A percentile compares a stretch with the other conserved stretches of the same genome.
Conservation (phyloP, 2,888 invertebrate species). For the Bombyx huttoni region DNA sequence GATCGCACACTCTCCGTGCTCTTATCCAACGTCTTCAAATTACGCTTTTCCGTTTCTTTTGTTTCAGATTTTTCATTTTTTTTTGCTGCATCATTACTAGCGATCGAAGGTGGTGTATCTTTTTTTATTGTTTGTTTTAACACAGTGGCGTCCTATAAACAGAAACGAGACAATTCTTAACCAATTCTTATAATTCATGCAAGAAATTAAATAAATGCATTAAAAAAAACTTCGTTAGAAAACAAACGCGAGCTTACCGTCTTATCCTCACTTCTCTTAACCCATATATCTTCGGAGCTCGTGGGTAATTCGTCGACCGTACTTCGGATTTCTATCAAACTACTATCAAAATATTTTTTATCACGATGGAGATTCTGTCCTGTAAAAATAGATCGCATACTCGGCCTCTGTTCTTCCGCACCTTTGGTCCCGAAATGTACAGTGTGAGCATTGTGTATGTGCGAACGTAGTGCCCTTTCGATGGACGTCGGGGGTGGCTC, state of each 20-base stretch:
- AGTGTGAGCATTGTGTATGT: conserved; percentile 74
- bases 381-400: conserved; percentile 74
- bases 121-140: not conserved
- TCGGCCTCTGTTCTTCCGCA: conserved; percentile 69
- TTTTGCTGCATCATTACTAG: conserved; percentile 1
- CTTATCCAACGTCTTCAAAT: conserved; percentile 9
- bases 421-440: conserved; percentile 78
- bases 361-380: conserved; percentile 76
- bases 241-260: conserved; percentile 55
- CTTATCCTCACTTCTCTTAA: conserved; percentile 73
- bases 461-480: conserved; percentile 57
- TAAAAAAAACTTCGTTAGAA: not conserved
- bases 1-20: conserved; percentile 41
- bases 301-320: conserved; percentile 76
- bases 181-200: too few relatives aligned
- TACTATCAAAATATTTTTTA: conserved; percentile 86
- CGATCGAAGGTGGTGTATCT: not conserved
- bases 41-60: conserved; percentile 9
- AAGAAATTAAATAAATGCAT: too few relatives aligned
- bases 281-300: conserved; percentile 80
- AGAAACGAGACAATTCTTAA: not conserved
- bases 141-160: not conserved
- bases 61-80: conserved; percentile 8
- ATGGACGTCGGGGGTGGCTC: conserved; percentile 44
- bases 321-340: conserved; percentile 85